Conservation (phyloP, 2,888 invertebrate species). For the Scaptomyza tumidula region DNA sequence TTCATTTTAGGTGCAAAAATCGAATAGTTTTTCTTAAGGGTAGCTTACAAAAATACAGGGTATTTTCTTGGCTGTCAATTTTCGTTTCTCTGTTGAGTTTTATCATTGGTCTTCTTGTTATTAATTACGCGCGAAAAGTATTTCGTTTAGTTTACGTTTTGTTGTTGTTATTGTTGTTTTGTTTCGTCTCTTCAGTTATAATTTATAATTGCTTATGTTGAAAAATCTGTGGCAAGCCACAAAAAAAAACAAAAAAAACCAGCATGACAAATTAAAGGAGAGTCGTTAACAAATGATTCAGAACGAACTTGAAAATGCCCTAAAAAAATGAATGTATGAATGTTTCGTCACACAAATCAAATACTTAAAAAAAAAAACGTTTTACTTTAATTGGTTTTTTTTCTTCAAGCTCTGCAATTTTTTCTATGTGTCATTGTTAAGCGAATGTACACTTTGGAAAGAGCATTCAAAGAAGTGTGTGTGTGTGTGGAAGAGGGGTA, state of each 20-base stretch:
- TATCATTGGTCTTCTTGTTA: constrained; percentile 19
- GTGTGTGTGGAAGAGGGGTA: constrained; percentile 18
- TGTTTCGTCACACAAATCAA: no score
- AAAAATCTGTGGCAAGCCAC: constrained; percentile 19
- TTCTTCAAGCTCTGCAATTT: background rate
- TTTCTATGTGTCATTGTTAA: background rate
- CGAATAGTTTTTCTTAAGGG: no score
- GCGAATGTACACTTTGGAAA: constrained; percentile 3
- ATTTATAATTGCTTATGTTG: constrained; percentile 63
- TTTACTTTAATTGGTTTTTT: no score
- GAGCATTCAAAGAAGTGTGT: constrained; percentile 33
- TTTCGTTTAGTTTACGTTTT: constrained; percentile 25
- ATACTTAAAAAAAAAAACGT: background rate
- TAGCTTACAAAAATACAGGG: constrained; percentile 21
- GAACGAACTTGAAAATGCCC: constrained; percentile 22
- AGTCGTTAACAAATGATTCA: background rate
- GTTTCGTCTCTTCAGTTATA: constrained; percentile 8
- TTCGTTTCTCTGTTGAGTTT: background rate
- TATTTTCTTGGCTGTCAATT: constrained; percentile 7
- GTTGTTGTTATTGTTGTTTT: background rate
- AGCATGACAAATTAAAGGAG: constrained; percentile 17
- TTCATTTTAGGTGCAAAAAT: no score
- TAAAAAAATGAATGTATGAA: no score
- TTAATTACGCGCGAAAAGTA: constrained; percentile 35
- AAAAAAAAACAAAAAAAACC: background rate